Percentiles rank a stretch among this genome's conserved stretches.
Evolutionary conservation across 2,888 invertebrate species (phyloP).

Genomic region (Linnaemya tessellans): DNA sequence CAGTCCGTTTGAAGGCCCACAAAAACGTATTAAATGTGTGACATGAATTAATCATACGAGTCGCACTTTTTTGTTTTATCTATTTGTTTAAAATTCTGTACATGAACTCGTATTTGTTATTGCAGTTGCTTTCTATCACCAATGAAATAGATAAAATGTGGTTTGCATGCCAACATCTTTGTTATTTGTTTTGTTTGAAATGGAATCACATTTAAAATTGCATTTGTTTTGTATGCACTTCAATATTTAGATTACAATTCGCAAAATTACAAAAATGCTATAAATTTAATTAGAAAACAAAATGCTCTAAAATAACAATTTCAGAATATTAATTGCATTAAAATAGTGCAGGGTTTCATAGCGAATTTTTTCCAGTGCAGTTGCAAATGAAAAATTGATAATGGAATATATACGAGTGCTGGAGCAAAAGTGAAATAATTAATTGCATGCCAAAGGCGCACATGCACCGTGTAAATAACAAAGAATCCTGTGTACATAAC

Average conservation of each 20-base stretch:
- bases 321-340: slow-evolving; percentile 1
- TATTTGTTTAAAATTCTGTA: slow-evolving; percentile 27
- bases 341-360: background rate
- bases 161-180: background rate
- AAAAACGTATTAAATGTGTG: slow-evolving; percentile 47
- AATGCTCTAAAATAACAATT: background rate
- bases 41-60: slow-evolving; percentile 64
- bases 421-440: background rate
- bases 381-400: background rate
- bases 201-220: slow-evolving; percentile 29
- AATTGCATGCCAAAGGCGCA: background rate
- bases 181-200: slow-evolving; percentile 18
- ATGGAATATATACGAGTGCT: background rate
- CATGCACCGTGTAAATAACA: no score
- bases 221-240: slow-evolving; percentile 21
- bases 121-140: slow-evolving; percentile 10
- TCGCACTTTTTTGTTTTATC: slow-evolving; percentile 13
- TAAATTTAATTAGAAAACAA: slow-evolving; percentile 9
- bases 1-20: slow-evolving; percentile 18
- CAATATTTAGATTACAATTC: background rate
- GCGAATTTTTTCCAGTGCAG: background rate
- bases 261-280: background rate
- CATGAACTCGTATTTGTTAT: no score
- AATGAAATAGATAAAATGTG: slow-evolving; percentile 51
- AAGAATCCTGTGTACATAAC: no score